Evolutionary conservation across 2,888 invertebrate genomes (phyloP).

Genomic region (Plemyria rubiginata): DNA sequence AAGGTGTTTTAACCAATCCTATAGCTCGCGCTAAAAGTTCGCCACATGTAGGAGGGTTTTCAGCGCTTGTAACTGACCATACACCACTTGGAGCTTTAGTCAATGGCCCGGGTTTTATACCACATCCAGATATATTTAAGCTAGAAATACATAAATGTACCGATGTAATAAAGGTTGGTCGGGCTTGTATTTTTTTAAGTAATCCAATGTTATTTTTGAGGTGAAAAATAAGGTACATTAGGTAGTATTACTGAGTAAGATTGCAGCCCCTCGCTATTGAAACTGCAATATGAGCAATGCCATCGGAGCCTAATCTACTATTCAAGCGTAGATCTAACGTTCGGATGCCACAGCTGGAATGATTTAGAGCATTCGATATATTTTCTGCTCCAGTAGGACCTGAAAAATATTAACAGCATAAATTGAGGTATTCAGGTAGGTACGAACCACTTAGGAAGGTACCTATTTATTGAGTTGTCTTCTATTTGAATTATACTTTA

Average conservation of each 20-base stretch:
- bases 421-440: not conserved
- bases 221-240: not conserved
- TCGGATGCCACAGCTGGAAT: conserved; percentile 68
- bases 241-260: conserved; percentile 63
- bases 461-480: no score
- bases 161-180: not conserved
- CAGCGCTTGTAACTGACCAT: conserved; percentile 78
- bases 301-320: conserved; percentile 73
- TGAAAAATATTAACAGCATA: conserved; percentile 37
- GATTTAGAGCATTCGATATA: conserved; percentile 72
- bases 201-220: no score
- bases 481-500: not conserved
- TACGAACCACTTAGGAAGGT: no score
- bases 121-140: conserved; percentile 79
- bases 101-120: conserved; percentile 71
- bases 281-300: conserved; percentile 75
- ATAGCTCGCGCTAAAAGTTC: conserved; percentile 79
- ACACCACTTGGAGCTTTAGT: conserved; percentile 74
- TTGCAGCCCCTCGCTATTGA: conserved; percentile 80
- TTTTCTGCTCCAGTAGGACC: conserved; percentile 73
- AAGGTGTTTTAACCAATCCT: conserved; percentile 77
- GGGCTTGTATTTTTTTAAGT: no score
- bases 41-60: conserved; percentile 78
- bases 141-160: conserved; percentile 45
- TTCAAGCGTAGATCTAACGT: conserved; percentile 74